Evolutionary conservation across 2,113 vertebrate genomes (phyloP).

Genomic region (Ptyas mucosa): DNA sequence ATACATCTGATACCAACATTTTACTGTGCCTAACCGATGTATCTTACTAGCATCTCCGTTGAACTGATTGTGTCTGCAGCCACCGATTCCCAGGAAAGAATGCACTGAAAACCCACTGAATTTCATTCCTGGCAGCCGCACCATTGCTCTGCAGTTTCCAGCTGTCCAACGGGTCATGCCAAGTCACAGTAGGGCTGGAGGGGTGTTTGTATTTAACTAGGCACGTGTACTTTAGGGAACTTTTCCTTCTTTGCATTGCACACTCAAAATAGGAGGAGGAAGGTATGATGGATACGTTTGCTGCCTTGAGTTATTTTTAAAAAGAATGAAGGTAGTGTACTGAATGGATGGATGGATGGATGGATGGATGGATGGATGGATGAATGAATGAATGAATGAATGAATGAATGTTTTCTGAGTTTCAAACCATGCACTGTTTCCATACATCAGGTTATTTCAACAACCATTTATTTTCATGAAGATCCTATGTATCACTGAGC

Average conservation of each 20-base stretch:
- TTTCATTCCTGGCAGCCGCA: constrained; percentile 80
- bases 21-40: constrained; percentile 27
- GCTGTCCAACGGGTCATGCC: constrained; percentile 92
- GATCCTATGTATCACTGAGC: too few relatives aligned
- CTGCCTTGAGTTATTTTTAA: not conserved
- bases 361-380: not conserved
- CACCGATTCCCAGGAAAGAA: constrained; percentile 69
- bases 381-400: not conserved
- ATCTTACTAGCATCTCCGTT: constrained; percentile 57
- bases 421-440: constrained; percentile 81
- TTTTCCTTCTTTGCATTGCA: constrained; percentile 75
- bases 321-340: not conserved
- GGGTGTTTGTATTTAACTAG: constrained; percentile 80
- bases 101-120: constrained; percentile 71
- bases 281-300: not conserved
- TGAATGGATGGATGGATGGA: too few relatives aligned
- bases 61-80: constrained; percentile 61
- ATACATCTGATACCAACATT: not conserved
- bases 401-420: constrained; percentile 74
- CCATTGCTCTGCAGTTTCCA: constrained; percentile 83
- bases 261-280: constrained; percentile 69
- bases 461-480: constrained; percentile 71
- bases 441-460: constrained; percentile 81
- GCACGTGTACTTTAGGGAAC: constrained; percentile 68
- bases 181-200: constrained; percentile 93